Evolutionary conservation across 1,140 invertebrate genomes (phyloP), one percentile per base, ranked within the genome.

Genomic region (Heliconius hewitsoni): DNA sequence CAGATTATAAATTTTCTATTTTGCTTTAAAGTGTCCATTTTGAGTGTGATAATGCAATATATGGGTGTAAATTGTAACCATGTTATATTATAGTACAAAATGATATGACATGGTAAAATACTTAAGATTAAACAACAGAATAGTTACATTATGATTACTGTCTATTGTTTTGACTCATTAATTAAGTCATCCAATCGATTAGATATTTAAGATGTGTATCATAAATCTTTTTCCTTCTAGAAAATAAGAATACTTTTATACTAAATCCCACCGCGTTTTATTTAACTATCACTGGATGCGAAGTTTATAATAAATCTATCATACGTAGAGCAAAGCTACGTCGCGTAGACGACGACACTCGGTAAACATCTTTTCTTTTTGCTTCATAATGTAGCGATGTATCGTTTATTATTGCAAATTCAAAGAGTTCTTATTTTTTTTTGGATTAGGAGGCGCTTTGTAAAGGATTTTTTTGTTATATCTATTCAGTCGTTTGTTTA

Each of bases 1-100:
- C 5, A 72, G 74, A 73, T n/a, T 76, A 70, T 76, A 76, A 71
- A 16, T 30, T 16, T 66, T 13, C 60, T 16, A 30, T 60, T 46
- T 46, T 27, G 55, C 55, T 60, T 60, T 11, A 60, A 11, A 60
- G 19, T 60, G 55, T 27, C n/a, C 55, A 66, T 66, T 66, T 13
- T 30, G 4, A 30, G 13, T 30, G 23, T 66, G 23, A 66, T 66
- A 66, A 66, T 66, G 27, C 60, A 66, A 30, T 30, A 30, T 60
- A 60, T 60, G 2, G 30, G 27, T 66, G 13, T 66, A 66, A 27
- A 66, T 66, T 30, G 13, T 27, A 66, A 66, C n/a, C 23, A 6
- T 66, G 11, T 27, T 27, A 66, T 27, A 6, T 66, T 66, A 18
- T 16, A 30, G 23, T 16, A 18, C 13, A 30, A 66, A 37, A 37